Evolutionary conservation across 37 sponge, comb jelly and placozoan species (phyloP).

Genomic region (Crambe crambe): DNA sequence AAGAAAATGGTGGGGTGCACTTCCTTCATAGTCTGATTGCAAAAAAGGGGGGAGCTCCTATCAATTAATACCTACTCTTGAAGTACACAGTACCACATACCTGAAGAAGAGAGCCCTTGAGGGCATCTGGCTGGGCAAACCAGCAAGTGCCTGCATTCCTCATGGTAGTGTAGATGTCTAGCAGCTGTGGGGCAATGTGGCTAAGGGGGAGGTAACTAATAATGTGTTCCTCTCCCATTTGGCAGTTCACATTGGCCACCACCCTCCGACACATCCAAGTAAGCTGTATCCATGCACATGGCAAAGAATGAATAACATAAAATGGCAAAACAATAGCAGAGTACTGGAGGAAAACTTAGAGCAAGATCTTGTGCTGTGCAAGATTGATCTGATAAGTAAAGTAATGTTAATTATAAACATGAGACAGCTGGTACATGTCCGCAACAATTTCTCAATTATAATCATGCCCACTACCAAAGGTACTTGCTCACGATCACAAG

Average conservation of each 20-base stretch:
- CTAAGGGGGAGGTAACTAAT: slow-evolving; percentile 88
- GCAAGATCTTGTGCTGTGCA: not conserved
- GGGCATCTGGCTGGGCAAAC: slow-evolving; percentile 94
- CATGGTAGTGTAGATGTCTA: slow-evolving; percentile 75
- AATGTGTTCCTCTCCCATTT: slow-evolving; percentile 59
- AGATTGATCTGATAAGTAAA: not conserved
- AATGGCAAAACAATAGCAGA: too few species aligned
- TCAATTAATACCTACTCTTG: not conserved
- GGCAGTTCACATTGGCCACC: slow-evolving; percentile 14
- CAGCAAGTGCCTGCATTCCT: slow-evolving; percentile 59
- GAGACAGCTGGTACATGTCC: too few species aligned
- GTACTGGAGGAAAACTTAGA: slow-evolving; percentile 12
- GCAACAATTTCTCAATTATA: too few species aligned
- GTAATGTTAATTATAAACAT: not conserved
- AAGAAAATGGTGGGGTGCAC: slow-evolving; percentile 90
- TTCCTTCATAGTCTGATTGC: slow-evolving; percentile 74
- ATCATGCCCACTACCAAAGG: too few species aligned
- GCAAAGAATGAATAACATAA: not conserved
- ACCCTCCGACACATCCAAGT: slow-evolving; percentile 63
- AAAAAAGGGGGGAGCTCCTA: not conserved
- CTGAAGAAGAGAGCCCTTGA: slow-evolving; percentile 85
- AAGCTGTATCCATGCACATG: slow-evolving; percentile 32
- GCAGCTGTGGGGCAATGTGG: slow-evolving; percentile 79
- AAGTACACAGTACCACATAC: not conserved
- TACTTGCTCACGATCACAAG: too few species aligned